Evolutionary conservation across 1,140 invertebrate genomes (phyloP), one percentile per base, ranked within the genome.

Genomic region (Rhagoletis pomonella): DNA sequence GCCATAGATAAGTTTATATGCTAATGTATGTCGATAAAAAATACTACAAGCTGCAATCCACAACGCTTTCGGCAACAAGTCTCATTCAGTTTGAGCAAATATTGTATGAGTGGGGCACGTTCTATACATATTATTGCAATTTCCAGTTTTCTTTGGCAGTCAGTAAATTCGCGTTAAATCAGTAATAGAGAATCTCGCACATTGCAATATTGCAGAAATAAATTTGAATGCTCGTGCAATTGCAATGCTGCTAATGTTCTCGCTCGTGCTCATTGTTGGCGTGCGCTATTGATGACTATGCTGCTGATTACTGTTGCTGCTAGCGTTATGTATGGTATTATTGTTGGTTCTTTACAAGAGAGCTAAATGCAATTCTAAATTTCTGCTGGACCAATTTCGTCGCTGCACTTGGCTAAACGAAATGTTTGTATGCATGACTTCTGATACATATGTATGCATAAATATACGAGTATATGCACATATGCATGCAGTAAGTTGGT

Each of bases 91-190:
- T 29, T 29, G 29, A 29, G 29, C 29, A 29, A 29, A 29, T 29
- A 29, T 29, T 29, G 69, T 47, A 17, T 42, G 17, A 4, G n/a
- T n/a, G n/a, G n/a, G n/a, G n/a, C n/a, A n/a, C n/a, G n/a, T n/a
- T n/a, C n/a, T n/a, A n/a, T n/a, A n/a, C n/a, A n/a, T 73, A 3
- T 42, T 0, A 50, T 47, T 3, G 69, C 44, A 73, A 73, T 73
- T 73, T 73, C 47, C 69, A 50, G 44, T 47, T 47, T 50, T 19
- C 14, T 1, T 7, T 67, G 44, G 69, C 69, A 44, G 69, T 73
- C 47, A 73, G 42, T 73, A 73, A 73, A 73, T 73, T 73, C 69
- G 69, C 69, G 69, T 73, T 47, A 73, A 73, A 73, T 73, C 69
- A 73, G 69, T 73, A 73, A 73, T 73, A 14, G 69, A n/a, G 69